Percentiles rank a stretch among this genome's conserved stretches.
These are phyloP conservation scores for Hemicordylus capensis DNA, from an alignment of 2,113 vertebrate genomes.

Conservation along the genomic window DNA sequence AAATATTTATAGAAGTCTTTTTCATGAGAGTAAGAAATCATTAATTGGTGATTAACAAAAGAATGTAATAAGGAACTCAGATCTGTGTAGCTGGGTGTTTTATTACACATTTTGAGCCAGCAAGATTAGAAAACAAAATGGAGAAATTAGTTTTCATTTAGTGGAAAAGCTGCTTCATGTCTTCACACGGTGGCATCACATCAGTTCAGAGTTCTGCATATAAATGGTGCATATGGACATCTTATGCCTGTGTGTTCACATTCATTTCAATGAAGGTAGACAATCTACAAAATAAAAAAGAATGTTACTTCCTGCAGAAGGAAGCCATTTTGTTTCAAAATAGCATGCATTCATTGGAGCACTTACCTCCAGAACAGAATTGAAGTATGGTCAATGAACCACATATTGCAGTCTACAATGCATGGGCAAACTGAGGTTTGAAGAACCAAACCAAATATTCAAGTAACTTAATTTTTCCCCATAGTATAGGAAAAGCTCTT, in stretches of 20 bases:
- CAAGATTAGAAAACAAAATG: conserved; percentile 60
- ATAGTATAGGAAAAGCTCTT: conserved; percentile 57
- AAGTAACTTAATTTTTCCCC: conserved; percentile 51
- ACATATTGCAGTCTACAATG: conserved; percentile 54
- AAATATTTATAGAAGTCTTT: conserved; percentile 82
- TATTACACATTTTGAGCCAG: conserved; percentile 61
- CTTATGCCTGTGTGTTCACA: not conserved
- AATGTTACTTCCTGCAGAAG: not conserved
- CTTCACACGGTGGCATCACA: not conserved
- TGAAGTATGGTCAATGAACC: conserved; percentile 51
- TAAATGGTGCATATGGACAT: not conserved
- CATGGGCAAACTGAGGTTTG: conserved; percentile 51
- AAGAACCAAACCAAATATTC: conserved; percentile 55
- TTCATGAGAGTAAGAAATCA: conserved; percentile 61
- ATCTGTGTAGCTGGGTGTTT: conserved; percentile 43
- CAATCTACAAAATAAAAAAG: not conserved
- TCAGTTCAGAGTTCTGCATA: not conserved
- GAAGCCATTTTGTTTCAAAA: not conserved
- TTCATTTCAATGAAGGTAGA: not conserved
- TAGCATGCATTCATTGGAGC: not conserved
- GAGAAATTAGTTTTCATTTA: conserved; percentile 65
- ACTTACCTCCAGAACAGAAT: not conserved
- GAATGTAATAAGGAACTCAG: conserved; percentile 73
- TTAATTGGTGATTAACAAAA: conserved; percentile 73
- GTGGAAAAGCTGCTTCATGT: conserved; percentile 48